Percentiles rank a stretch among this genome's conserved stretches.
These are phyloP conservation scores for Plecotus auritus DNA, from an alignment of 2,113 vertebrate species.

Conservation along the genomic window DNA sequence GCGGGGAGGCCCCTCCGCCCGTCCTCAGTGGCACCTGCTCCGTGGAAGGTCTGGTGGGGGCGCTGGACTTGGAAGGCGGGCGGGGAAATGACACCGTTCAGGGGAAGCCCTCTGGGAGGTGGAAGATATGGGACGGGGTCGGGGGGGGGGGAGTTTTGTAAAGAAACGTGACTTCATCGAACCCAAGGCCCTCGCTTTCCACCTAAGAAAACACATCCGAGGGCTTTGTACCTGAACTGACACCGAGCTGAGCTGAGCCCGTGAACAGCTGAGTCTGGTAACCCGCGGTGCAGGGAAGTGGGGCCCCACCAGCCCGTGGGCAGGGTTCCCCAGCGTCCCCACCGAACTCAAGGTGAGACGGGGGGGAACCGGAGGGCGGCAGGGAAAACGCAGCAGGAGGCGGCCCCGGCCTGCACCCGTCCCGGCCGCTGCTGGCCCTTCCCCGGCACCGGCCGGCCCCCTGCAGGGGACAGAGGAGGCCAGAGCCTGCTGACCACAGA, in stretches of 20 bases:
- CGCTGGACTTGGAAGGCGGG: too few relatives aligned
- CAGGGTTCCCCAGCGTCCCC: too few relatives aligned
- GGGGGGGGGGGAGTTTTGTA: too few relatives aligned
- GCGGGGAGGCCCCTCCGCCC: fast-evolving
- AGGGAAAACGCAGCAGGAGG: too few relatives aligned
- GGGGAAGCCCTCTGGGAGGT: background rate
- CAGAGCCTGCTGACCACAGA: background rate
- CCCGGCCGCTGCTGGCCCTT: too few relatives aligned
- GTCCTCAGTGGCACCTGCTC: fast-evolving
- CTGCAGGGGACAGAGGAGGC: background rate
- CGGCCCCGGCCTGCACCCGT: too few relatives aligned
- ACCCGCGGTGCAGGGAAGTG: background rate
- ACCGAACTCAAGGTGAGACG: too few relatives aligned
- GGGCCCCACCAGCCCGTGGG: too few relatives aligned
- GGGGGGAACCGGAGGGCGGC: too few relatives aligned
- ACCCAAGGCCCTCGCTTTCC: background rate
- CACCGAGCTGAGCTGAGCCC: background rate
- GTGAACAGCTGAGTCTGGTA: background rate
- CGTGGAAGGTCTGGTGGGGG: fast-evolving
- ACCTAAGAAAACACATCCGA: background rate
- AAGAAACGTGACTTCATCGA: background rate
- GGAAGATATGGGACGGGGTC: too few relatives aligned
- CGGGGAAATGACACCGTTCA: fast-evolving
- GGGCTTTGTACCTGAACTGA: background rate
- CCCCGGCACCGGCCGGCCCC: background rate